Conservation (phyloP, 2,113 vertebrate species). For the Macrotus californicus region DNA sequence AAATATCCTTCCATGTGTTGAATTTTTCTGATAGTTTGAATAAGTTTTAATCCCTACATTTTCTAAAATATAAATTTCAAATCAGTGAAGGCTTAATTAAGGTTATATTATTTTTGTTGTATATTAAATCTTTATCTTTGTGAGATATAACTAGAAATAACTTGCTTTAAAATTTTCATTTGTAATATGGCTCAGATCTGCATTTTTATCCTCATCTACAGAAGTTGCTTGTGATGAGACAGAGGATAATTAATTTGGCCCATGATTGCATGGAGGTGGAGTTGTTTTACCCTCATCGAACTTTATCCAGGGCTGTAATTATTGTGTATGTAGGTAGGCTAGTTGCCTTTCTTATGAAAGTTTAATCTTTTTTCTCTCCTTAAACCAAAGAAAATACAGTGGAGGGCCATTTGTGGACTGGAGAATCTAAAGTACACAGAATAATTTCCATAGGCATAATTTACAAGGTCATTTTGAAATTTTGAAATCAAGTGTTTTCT, state of each 20-base stretch:
- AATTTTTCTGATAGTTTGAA: background rate
- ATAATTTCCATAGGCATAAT: background rate
- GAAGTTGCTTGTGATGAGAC: background rate
- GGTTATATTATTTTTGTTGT: background rate
- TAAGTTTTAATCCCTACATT: constrained; percentile 4
- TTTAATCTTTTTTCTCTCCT: background rate
- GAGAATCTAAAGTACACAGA: background rate
- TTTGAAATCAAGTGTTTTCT: background rate
- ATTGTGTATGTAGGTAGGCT: background rate
- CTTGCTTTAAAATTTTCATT: constrained; percentile 41
- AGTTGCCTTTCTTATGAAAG: background rate
- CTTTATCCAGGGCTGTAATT: background rate
- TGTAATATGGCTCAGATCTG: background rate
- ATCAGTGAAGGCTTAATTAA: constrained; percentile 21
- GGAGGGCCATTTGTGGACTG: background rate
- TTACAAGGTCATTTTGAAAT: constrained; percentile 22
- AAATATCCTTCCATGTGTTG: background rate
- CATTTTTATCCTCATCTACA: background rate
- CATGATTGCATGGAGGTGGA: background rate
- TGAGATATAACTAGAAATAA: background rate
- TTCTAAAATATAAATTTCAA: constrained; percentile 24
- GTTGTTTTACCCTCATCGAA: background rate
- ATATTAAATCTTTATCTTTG: background rate
- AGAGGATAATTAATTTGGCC: background rate
- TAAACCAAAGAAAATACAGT: background rate